These are phyloP conservation scores for Cephalotes varians DNA, from an alignment of 2,888 invertebrate genomes.

Conservation along the genomic window DNA sequence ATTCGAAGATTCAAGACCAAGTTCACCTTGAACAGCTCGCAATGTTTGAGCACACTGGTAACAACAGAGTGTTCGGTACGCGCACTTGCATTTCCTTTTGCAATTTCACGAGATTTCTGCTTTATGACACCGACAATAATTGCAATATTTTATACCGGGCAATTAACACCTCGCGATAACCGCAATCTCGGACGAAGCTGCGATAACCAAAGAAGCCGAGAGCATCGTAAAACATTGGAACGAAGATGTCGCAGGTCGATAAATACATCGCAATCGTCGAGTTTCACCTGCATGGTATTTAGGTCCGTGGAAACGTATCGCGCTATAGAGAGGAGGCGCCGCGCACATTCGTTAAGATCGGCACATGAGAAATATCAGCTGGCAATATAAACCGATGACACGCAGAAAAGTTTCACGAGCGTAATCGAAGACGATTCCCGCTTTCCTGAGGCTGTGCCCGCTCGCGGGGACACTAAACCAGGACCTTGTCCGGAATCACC, in stretches of 20 bases:
- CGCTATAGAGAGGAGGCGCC: neutral
- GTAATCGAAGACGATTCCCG: conserved; percentile 36
- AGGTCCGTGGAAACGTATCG: conserved; percentile 49
- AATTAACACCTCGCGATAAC: conserved; percentile 36
- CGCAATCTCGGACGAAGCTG: too few species aligned
- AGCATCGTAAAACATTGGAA: conserved; percentile 32
- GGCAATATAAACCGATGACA: conserved; percentile 49
- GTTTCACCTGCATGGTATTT: conserved; percentile 52
- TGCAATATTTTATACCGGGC: conserved; percentile 40
- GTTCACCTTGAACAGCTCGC: neutral
- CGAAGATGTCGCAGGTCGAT: conserved; percentile 46
- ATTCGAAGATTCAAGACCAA: neutral
- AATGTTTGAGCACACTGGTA: neutral
- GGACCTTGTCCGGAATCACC: conserved; percentile 1
- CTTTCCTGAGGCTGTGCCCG: neutral
- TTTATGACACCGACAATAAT: conserved; percentile 41
- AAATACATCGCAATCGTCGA: conserved; percentile 40
- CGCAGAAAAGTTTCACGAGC: conserved; percentile 44
- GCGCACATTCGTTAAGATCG: conserved; percentile 35
- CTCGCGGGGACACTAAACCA: conserved; percentile 1
- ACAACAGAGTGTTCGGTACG: neutral
- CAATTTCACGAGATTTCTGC: conserved; percentile 12
- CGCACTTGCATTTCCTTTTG: conserved; percentile 21
- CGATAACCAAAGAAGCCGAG: neutral
- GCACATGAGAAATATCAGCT: conserved; percentile 39